phyloP scores from a whole-genome alignment of 2,113 vertebrate species.

The Echinops telfairi region DNA sequence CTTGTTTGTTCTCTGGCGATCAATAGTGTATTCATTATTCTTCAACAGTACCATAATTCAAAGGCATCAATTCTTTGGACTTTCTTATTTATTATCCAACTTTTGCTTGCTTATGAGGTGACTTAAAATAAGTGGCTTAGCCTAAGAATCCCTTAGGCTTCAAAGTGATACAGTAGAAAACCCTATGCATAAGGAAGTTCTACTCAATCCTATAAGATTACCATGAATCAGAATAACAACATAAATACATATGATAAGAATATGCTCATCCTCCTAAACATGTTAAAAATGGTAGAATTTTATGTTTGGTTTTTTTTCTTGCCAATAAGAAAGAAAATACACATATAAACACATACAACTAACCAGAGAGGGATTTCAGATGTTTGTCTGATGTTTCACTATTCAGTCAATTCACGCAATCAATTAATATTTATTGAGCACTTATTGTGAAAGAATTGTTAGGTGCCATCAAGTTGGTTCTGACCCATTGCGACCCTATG shows the following conservation, averaged over 20 bases:
- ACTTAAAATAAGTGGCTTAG: too few relatives aligned
- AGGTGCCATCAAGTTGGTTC: not conserved
- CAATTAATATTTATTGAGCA: constrained; percentile 31
- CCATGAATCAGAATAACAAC: not conserved
- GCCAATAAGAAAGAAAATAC: constrained; percentile 26
- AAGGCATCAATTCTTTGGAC: not conserved
- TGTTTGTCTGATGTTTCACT: constrained; percentile 1
- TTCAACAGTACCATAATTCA: not conserved
- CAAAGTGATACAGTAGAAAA: not conserved
- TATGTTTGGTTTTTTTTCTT: constrained; percentile 46
- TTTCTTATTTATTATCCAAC: not conserved
- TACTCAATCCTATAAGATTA: not conserved
- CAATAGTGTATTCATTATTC: not conserved
- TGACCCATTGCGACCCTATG: too few relatives aligned
- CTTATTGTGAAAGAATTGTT: not conserved
- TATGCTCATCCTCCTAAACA: too few relatives aligned
- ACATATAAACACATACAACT: not conserved
- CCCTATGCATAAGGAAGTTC: not conserved
- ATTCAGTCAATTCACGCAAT: not conserved
- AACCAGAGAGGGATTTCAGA: not conserved
- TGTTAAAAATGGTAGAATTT: not conserved
- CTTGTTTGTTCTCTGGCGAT: not conserved
- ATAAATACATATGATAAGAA: not conserved
- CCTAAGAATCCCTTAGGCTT: not conserved
- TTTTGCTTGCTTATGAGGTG: too few relatives aligned